Base-by-base conservation (phyloP, 53 echinoderm and acorn worm species). In the Stichopus horrens region DNA sequence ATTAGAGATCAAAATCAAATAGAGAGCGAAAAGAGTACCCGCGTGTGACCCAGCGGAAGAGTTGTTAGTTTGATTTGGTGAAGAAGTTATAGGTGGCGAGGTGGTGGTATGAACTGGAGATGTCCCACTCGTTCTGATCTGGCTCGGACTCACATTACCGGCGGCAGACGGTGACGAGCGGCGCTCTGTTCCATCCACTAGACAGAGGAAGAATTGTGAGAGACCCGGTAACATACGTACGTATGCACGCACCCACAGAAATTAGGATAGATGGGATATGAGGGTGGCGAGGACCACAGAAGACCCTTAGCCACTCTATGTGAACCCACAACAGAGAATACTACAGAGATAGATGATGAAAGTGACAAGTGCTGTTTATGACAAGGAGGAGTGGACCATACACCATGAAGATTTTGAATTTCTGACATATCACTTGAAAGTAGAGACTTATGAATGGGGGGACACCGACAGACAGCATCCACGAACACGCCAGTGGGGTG, bases 31-130 rank as follows among this genome's bases (percentile, higher is more conserved):
- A 23, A 66, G 20, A 86, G 86, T 86, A 86, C 86, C 86, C 60
- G 86, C 86, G 10, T 7, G 8, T 23, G 86, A 86, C 52, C 86
- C 71, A 52, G 37, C 37, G 37, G 86, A 86, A 66, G 86, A 86
- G 66, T 67, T 86, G 71, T 86, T 86, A 86, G 86, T 86, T 65
- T 86, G 20, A 65, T 86, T 68, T 59, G 86, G 86, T 67, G 86
- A 23, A 68, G 86, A 65, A 23, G 66, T 52, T 16, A 66, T 68
- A 59, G 86, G 86, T 86, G 86, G 66, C 7, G 58, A 55, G 19
- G 52, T 57, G 57, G 58, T 82, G 19, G 52, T 57, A 53, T 86
- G 86, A 86, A 22, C 66, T 53, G 86, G 86, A 18, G 86, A 86
- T n/a, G 63, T 86, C 22, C 86, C 71, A n/a, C 58, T 54, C 5